Conservation (phyloP, 2,113 vertebrate genomes). For the Sarotherodon lohbergeri region DNA sequence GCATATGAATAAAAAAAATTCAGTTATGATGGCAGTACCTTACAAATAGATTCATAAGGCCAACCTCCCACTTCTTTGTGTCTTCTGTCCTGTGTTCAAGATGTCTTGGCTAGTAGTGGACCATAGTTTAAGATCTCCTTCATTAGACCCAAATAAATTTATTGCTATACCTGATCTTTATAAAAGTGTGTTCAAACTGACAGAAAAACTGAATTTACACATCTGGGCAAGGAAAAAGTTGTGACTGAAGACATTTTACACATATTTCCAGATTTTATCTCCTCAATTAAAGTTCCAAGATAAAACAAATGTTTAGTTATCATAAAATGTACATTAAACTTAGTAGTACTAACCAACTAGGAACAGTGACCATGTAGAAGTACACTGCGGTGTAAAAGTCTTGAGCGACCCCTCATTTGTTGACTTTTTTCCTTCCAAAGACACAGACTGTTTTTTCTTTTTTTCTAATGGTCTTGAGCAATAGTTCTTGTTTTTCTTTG, state of each 20-base stretch:
- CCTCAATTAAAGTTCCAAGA: neutral
- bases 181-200: neutral
- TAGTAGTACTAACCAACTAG: neutral
- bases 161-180: neutral
- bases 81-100: neutral
- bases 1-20: rapidly evolving
- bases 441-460: rapidly evolving
- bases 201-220: neutral
- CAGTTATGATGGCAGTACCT: neutral
- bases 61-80: neutral
- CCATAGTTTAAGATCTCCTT: neutral
- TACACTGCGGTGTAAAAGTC: rapidly evolving
- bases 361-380: neutral
- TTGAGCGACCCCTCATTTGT: neutral
- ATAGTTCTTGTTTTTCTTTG: neutral
- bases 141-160: neutral
- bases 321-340: neutral
- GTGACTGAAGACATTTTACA: neutral
- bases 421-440: neutral
- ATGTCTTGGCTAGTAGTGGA: neutral
- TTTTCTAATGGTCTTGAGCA: neutral
- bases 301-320: rapidly evolving
- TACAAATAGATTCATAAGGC: neutral
- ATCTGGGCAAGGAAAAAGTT: neutral
- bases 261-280: rapidly evolving